phyloP scores from a whole-genome alignment of 2,113 vertebrate genomes.

The Orycteropus afer region DNA sequence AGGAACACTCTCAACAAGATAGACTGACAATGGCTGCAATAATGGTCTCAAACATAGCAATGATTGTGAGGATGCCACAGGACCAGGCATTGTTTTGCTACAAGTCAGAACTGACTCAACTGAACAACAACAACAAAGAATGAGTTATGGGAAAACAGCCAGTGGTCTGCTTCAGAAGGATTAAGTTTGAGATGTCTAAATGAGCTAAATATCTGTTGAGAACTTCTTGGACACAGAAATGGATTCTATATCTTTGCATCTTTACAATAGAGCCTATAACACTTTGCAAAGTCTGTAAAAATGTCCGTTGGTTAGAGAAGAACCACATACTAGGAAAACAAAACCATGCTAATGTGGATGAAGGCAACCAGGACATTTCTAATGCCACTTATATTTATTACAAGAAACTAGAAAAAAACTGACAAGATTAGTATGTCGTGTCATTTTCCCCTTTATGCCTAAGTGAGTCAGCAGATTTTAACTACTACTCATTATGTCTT shows the following conservation, averaged over 20 bases:
- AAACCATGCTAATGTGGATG: neutral
- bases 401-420: conserved; percentile 12
- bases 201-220: neutral
- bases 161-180: neutral
- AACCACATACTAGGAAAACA: conserved; percentile 4
- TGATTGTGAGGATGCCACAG: neutral
- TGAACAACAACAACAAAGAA: neutral
- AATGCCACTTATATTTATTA: neutral
- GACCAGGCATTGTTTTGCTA: neutral
- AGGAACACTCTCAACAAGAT: neutral
- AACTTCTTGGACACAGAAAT: neutral
- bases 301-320: neutral
- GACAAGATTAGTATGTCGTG: neutral
- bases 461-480: conserved; percentile 17
- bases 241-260: neutral
- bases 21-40: neutral
- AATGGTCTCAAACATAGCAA: neutral
- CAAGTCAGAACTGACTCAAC: neutral
- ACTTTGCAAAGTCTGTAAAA: neutral
- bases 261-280: neutral
- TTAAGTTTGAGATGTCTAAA: neutral
- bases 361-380: conserved; percentile 14
- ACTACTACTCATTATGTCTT: conserved; percentile 38
- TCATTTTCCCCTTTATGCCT: conserved; percentile 34
- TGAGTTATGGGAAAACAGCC: neutral